These are phyloP conservation scores for Thymallus thymallus DNA, from an alignment of 2,113 vertebrate genomes.

Conservation along the genomic window DNA sequence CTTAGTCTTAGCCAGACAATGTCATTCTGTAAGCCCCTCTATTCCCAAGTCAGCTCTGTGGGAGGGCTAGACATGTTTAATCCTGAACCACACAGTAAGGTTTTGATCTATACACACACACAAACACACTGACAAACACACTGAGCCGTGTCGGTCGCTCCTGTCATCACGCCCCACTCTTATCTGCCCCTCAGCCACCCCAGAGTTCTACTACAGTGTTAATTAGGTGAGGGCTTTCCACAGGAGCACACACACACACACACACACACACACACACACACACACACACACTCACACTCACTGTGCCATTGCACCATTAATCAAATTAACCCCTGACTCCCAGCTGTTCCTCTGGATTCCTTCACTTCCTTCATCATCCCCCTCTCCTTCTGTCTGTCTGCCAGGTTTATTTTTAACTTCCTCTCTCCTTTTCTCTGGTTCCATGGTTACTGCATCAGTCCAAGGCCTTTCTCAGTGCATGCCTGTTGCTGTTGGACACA, in stretches of 20 bases:
- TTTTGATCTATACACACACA: no score
- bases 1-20: slow-evolving; percentile 34
- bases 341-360: slow-evolving; percentile 12
- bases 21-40: slow-evolving; percentile 40
- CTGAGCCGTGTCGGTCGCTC: background rate
- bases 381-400: background rate
- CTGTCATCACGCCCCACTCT: background rate
- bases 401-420: background rate
- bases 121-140: background rate
- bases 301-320: slow-evolving; percentile 48
- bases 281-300: slow-evolving; percentile 22
- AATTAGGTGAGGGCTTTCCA: slow-evolving; percentile 60
- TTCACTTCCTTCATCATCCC: slow-evolving; percentile 16
- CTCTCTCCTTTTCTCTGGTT: background rate
- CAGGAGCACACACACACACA: slow-evolving; percentile 31
- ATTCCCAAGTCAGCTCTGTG: slow-evolving; percentile 23
- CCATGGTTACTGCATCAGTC: background rate
- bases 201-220: slow-evolving; percentile 32
- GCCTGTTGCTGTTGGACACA: background rate
- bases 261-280: no score
- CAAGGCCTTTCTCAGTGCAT: background rate
- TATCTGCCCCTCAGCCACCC: background rate
- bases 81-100: slow-evolving; percentile 23
- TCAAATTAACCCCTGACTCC: slow-evolving; percentile 60
- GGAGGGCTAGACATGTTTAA: slow-evolving; percentile 31